A percentile compares a stretch with the other conserved stretches of the same genome.
Conservation (phyloP, 2,113 vertebrate species). For the Cariama cristata region DNA sequence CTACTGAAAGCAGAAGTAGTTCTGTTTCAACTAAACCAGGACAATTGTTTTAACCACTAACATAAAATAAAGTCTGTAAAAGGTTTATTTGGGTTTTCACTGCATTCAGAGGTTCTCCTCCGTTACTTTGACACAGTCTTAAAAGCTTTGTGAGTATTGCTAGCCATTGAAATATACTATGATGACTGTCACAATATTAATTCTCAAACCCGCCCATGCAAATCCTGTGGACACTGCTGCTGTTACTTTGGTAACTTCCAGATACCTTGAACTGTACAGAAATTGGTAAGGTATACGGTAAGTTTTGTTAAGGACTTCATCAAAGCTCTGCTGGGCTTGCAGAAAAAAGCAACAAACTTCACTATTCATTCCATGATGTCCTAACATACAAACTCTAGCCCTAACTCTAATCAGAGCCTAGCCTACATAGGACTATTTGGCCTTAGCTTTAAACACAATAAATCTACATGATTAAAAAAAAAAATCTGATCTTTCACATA, state of each 20-base stretch:
- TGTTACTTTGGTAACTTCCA: background rate
- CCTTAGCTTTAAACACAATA: background rate
- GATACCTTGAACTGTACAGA: background rate
- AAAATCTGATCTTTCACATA: background rate
- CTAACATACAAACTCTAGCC: background rate
- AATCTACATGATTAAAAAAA: background rate
- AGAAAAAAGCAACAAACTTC: background rate
- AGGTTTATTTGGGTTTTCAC: background rate
- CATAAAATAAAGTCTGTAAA: background rate
- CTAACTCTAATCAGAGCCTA: background rate
- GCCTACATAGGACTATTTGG: background rate
- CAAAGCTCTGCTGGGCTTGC: background rate
- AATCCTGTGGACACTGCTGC: background rate
- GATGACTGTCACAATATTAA: background rate
- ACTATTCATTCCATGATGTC: background rate
- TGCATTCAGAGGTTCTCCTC: background rate
- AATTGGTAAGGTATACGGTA: background rate
- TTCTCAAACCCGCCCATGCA: background rate
- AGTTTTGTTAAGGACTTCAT: background rate
- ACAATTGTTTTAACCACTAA: background rate
- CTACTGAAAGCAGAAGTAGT: no score
- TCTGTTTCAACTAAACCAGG: no score
- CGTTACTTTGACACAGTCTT: background rate
- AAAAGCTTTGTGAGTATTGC: background rate
- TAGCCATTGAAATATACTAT: background rate